Evolutionary conservation across 2,113 vertebrate genomes (phyloP), one percentile per base, ranked within the genome.

Genomic region (Eleginops maclovinus): DNA sequence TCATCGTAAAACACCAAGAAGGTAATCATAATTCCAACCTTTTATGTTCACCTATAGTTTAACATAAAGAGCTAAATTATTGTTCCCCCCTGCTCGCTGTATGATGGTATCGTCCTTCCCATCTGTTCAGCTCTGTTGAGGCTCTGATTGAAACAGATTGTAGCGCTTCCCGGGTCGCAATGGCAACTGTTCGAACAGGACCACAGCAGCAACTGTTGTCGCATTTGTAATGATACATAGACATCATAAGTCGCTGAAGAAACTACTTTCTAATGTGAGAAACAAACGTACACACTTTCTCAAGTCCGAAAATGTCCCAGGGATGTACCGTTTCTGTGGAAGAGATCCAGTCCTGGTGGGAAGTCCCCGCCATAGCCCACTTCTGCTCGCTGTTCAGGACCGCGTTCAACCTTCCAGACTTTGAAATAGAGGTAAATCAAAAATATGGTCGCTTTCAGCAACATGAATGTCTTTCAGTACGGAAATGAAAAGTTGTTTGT

Each of bases 361-460:
- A 97, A 97, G 96, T 98, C 85, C 97, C 97, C 94, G 97, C 97
- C 94, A 96, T 98, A 93, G 97, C 97, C 68, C 97, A 98, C 96
- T 98, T 99, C 95, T 99, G 97, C 87, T 99, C 97, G 21, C 95
- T 98, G 75, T 98, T 99, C 94, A 96, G 97, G 94, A 96, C 97
- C 17, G 97, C 97, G 50, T 98, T 98, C 94, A 94, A 94, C 72
- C 95, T 98, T 72, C 97, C 97, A 5, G 97, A 98, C 96, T 98
- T 98, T 91, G 97, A 98, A 95, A 99, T 99, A 60, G 97, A 99
- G 97, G 97, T 99, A 94, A 96, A 91, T 56, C 4, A 21, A 4
- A 9, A 4, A 4, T n/a, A 4, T 24, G 4, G 0, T 4, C 2
- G 1, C 9, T 40, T 54, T 2, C 0, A 19, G 1, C 16, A 0